Percentiles rank a stretch among this genome's conserved stretches.
Conservation (phyloP, 2,113 vertebrate genomes). For the Polypterus senegalus region DNA sequence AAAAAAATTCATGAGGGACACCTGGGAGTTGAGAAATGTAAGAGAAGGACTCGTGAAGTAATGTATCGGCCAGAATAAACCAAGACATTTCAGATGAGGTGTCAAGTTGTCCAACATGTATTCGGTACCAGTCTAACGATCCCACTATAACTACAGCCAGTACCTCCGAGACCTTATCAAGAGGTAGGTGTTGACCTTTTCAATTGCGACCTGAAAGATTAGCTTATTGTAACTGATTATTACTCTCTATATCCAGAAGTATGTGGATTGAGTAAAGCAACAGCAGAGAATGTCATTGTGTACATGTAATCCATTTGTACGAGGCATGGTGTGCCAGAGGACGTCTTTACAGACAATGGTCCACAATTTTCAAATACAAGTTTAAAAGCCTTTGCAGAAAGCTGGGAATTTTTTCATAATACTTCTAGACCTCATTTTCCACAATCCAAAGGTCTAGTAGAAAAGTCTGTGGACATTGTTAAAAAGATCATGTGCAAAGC, state of each 20-base stretch:
- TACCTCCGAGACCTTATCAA: conserved; percentile 11
- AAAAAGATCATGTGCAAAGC: too few species aligned
- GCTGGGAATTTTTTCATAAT: conserved; percentile 11
- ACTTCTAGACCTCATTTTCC: background rate
- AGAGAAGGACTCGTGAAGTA: background rate
- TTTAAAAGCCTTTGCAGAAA: conserved; percentile 12
- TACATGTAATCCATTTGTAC: conserved; percentile 11
- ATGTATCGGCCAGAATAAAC: background rate
- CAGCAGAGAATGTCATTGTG: conserved; percentile 4
- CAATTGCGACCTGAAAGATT: conserved; percentile 6
- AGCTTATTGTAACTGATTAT: conserved; percentile 11
- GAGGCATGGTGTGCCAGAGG: conserved; percentile 12
- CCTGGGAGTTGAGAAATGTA: too few species aligned
- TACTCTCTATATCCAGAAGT: conserved; percentile 11
- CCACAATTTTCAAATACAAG: conserved; percentile 2
- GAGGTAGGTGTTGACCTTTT: conserved; percentile 12
- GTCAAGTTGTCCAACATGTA: background rate
- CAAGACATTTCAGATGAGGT: background rate
- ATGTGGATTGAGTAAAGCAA: conserved; percentile 13
- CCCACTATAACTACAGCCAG: background rate
- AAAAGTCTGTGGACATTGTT: conserved; percentile 10
- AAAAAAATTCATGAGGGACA: too few species aligned
- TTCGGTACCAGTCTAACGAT: background rate
- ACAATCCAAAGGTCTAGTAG: conserved; percentile 8
- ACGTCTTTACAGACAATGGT: conserved; percentile 10